A percentile compares a stretch with the other conserved stretches of the same genome.
phyloP scores from a whole-genome alignment of 2,888 invertebrate genomes.

The Lasioglossum oenotherae region DNA sequence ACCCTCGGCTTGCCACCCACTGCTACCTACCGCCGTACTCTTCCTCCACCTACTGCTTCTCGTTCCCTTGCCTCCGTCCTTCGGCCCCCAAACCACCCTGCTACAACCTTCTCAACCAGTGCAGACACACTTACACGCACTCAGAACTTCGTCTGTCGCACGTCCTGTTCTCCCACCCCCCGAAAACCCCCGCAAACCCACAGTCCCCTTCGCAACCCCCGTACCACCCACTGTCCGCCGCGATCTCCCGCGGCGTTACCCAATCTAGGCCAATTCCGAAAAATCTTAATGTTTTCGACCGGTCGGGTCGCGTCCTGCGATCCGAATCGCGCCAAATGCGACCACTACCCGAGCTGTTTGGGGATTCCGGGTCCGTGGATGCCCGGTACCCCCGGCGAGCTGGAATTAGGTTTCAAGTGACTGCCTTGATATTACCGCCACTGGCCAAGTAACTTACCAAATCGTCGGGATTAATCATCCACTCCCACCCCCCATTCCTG shows the following conservation, averaged over 20 bases:
- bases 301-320: slow-evolving; percentile 7
- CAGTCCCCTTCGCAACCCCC: slow-evolving; percentile 6
- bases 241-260: slow-evolving; percentile 72
- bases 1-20: slow-evolving; percentile 71
- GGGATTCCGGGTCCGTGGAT: slow-evolving; percentile 23
- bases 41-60: slow-evolving; percentile 65
- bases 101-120: slow-evolving; percentile 66
- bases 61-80: slow-evolving; percentile 67
- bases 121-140: slow-evolving; percentile 66
- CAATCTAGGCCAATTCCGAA: slow-evolving; percentile 78
- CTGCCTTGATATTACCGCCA: slow-evolving; percentile 31
- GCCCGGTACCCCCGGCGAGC: neutral
- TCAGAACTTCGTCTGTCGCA: slow-evolving; percentile 56
- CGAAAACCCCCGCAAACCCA: neutral
- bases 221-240: slow-evolving; percentile 69
- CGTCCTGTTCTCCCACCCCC: slow-evolving; percentile 18
- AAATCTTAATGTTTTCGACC: slow-evolving; percentile 61
- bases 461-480: slow-evolving; percentile 22
- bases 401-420: slow-evolving; percentile 48
- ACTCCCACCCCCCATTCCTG: too few relatives aligned
- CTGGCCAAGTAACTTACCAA: slow-evolving; percentile 35
- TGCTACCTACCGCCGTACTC: slow-evolving; percentile 73
- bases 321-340: slow-evolving; percentile 24
- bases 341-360: slow-evolving; percentile 13
- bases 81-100: slow-evolving; percentile 58